Evolutionary conservation across 2,888 invertebrate genomes (phyloP).

Genomic region (Lasioglossum morio): DNA sequence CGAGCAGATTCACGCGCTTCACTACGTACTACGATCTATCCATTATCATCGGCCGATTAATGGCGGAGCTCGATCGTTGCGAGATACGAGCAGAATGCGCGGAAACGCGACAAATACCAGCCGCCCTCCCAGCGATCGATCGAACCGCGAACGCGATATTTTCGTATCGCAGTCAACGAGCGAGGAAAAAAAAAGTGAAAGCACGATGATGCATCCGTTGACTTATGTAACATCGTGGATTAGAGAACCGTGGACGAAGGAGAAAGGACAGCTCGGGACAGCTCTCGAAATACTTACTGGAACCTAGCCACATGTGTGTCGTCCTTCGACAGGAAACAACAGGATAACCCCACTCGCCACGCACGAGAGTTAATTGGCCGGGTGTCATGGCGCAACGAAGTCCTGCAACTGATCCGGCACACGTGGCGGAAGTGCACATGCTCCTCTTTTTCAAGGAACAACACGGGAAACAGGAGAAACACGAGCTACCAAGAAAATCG

Average conservation of each 20-base stretch:
- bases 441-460: constrained; percentile 1
- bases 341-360: constrained; percentile 37
- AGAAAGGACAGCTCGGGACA: constrained; percentile 41
- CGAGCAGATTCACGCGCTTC: constrained; percentile 48
- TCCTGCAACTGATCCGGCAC: constrained; percentile 47
- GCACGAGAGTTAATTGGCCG: constrained; percentile 56
- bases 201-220: constrained; percentile 56
- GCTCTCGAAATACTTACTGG: constrained; percentile 53
- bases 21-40: constrained; percentile 49
- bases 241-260: constrained; percentile 40
- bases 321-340: constrained; percentile 65
- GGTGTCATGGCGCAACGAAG: constrained; percentile 17
- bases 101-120: not conserved
- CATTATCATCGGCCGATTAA: constrained; percentile 36
- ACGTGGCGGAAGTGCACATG: constrained; percentile 34
- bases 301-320: constrained; percentile 60
- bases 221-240: constrained; percentile 56
- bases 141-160: not conserved
- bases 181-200: constrained; percentile 35
- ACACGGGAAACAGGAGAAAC: not conserved
- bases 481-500: not conserved
- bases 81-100: not conserved
- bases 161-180: constrained; percentile 17
- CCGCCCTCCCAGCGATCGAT: not conserved
- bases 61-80: not conserved